Evolutionary conservation across 2,797 vertebrate genomes (phyloP), one percentile per base, ranked within the genome.

Genomic region (Alouatta caraya): DNA sequence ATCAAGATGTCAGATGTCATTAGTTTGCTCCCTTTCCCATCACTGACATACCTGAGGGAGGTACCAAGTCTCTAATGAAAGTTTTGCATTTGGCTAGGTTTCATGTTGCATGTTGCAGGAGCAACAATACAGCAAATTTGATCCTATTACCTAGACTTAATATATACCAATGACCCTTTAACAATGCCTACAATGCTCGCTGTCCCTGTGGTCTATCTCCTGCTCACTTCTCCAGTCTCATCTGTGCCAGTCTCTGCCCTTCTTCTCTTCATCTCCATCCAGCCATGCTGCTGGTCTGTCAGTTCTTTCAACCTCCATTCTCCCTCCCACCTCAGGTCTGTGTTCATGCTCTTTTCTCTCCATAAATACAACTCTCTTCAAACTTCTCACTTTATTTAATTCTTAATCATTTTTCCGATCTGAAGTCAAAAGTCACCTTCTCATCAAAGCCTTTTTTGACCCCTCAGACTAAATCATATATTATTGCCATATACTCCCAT

Each of bases 131-230:
- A 24, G 26, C 70, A 93, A 61, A 75, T 33, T 3, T 72, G 17
- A 39, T 59, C 5, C 55, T 67, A 12, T 52, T 82, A 39, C 10
- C 26, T 59, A 30, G 22, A 30, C 6, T 37, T 67, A 72, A 90
- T 92, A 89, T 17, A 39, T 11, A 52, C 8, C 72, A 57, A 1
- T 30, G 15, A 7, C 24, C 13, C n/a, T 1, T 64, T 59, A 52
- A 48, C 10, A 59, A 10, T 21, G 13, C 8, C 37, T 12, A 1
- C 7, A 28, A n/a, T 17, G 28, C 46, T 15, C 0, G 6, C 1
- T 4, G 8, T 24, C 5, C 5, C 37, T 1, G 0, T 1, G 1
- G 10, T 85, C 48, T 55, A 0, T 67, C 37, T 89, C 73, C 17
- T 10, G 14, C 8, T 21, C 5, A 13, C 6, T 79, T 64, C 57